Evolutionary conservation across 2,797 vertebrate genomes (phyloP).

Genomic region (Sus cebifrons): DNA sequence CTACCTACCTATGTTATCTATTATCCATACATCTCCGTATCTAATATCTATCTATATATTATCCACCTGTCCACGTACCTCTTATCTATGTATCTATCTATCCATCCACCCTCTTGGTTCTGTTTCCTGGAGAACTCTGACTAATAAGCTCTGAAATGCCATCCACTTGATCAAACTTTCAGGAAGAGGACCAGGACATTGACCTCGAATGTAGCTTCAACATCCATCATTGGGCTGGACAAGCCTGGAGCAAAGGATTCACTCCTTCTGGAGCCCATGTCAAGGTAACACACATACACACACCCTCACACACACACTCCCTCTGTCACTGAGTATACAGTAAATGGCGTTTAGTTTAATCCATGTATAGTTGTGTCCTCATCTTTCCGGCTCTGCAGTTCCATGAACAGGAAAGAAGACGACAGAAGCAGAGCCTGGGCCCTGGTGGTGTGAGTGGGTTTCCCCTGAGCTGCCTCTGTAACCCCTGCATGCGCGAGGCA

Average conservation of each 20-base stretch:
- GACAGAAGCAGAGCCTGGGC: accelerated
- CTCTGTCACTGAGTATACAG: accelerated
- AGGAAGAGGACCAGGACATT: accelerated
- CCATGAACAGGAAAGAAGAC: background rate
- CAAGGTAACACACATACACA: background rate
- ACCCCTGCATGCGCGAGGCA: accelerated
- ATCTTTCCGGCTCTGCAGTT: background rate
- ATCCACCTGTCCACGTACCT: too few relatives aligned
- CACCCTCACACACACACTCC: too few relatives aligned
- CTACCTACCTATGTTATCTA: too few relatives aligned
- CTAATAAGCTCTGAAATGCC: accelerated
- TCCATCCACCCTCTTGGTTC: background rate
- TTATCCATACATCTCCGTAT: too few relatives aligned
- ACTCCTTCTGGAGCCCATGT: background rate
- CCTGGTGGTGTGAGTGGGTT: accelerated
- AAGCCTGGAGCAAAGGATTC: accelerated
- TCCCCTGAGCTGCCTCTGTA: too few relatives aligned
- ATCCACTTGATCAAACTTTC: background rate
- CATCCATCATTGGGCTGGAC: accelerated
- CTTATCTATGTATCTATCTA: background rate
- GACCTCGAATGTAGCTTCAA: too few relatives aligned
- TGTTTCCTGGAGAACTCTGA: background rate
- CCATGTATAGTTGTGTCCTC: too few relatives aligned
- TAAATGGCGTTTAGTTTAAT: accelerated
- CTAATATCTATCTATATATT: too few relatives aligned